Conservation (phyloP, 2,797 vertebrate species). For the Fistularia tabacaria region DNA sequence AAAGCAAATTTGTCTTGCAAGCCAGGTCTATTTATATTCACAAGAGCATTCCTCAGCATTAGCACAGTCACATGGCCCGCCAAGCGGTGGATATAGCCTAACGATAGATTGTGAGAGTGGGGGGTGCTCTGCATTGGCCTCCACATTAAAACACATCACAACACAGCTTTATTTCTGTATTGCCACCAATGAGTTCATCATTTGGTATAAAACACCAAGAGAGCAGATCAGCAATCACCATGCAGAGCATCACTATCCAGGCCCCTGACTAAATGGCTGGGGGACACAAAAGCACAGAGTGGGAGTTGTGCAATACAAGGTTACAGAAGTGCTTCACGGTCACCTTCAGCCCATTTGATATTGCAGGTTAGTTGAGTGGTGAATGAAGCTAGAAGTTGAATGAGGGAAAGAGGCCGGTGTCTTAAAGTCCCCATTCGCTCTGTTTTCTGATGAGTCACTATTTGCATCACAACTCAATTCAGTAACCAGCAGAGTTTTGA, state of each 20-base stretch:
- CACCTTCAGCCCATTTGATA: neutral
- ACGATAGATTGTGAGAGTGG: slow-evolving; percentile 22
- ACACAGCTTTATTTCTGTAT: slow-evolving; percentile 8
- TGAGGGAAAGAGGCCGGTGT: slow-evolving; percentile 18
- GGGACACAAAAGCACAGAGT: slow-evolving; percentile 10
- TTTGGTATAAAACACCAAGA: slow-evolving; percentile 19
- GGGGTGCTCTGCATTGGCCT: slow-evolving; percentile 28
- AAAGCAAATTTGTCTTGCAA: slow-evolving; percentile 69
- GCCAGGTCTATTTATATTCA: slow-evolving; percentile 73
- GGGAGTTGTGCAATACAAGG: slow-evolving; percentile 29
- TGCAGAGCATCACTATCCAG: slow-evolving; percentile 24
- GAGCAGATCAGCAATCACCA: slow-evolving; percentile 17
- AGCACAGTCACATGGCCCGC: slow-evolving; percentile 57
- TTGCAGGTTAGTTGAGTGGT: slow-evolving; percentile 13
- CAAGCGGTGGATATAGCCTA: slow-evolving; percentile 40
- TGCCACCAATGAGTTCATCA: slow-evolving; percentile 3
- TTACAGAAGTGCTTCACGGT: slow-evolving; percentile 9
- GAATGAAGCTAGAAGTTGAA: slow-evolving; percentile 16
- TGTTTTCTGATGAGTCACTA: slow-evolving; percentile 43
- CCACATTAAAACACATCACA: slow-evolving; percentile 15
- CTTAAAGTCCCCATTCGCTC: slow-evolving; percentile 18
- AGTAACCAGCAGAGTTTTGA: slow-evolving; percentile 28
- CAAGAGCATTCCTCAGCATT: slow-evolving; percentile 71
- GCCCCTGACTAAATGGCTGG: slow-evolving; percentile 19
- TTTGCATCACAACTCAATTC: slow-evolving; percentile 17